These are phyloP conservation scores for Meganola albula DNA, from an alignment of 2,888 invertebrate genomes.

Conservation along the genomic window DNA sequence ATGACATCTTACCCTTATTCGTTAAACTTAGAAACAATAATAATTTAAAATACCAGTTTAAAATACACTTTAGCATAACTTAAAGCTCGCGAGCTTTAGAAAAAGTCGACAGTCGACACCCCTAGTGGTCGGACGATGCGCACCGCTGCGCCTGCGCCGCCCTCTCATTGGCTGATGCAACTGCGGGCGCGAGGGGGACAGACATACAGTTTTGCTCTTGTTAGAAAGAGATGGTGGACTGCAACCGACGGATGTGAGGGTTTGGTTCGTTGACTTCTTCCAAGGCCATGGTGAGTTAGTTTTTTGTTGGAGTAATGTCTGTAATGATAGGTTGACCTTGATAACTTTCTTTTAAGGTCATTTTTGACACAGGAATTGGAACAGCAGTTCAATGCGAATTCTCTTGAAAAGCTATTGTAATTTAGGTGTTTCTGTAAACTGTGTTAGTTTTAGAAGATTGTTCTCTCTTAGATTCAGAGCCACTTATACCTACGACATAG, in stretches of 20 bases:
- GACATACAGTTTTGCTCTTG: constrained; percentile 22
- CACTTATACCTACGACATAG: no score
- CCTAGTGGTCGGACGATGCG: constrained; percentile 71
- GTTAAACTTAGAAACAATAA: constrained; percentile 20
- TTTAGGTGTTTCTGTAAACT: no score
- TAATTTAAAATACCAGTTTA: constrained; percentile 36
- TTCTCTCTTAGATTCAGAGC: no score
- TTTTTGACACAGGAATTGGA: no score
- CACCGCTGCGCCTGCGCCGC: constrained; percentile 66
- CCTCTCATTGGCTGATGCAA: constrained; percentile 52
- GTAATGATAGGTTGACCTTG: constrained; percentile 67
- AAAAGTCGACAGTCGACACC: constrained; percentile 61
- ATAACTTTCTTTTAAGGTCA: constrained; percentile 68
- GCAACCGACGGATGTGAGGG: constrained; percentile 72
- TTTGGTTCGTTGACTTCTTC: constrained; percentile 72
- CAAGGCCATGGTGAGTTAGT: constrained; percentile 68
- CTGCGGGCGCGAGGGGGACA: constrained; percentile 44
- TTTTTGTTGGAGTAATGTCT: constrained; percentile 57
- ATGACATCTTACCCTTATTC: constrained; percentile 12
- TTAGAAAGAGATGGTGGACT: constrained; percentile 43
- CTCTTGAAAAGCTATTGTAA: no score
- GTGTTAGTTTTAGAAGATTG: no score
- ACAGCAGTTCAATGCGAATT: no score
- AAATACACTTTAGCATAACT: constrained; percentile 53
- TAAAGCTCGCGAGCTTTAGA: constrained; percentile 62